A percentile compares a stretch with the other conserved stretches of the same genome.
These are phyloP conservation scores for Loxodonta africana DNA, from an alignment of 2,113 vertebrate genomes.

Conservation along the genomic window DNA sequence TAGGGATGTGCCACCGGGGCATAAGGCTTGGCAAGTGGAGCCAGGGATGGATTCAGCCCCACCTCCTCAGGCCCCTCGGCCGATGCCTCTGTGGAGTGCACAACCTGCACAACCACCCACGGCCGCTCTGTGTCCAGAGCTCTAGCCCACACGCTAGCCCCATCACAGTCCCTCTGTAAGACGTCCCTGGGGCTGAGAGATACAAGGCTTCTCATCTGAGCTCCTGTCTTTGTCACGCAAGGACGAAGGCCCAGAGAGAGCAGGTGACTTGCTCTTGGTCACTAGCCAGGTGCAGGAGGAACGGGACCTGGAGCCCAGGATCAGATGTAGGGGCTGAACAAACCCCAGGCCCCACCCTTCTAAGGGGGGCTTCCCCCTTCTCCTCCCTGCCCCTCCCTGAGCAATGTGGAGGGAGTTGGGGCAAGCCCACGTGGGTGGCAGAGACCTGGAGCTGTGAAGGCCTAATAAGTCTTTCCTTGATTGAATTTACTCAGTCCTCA, in stretches of 20 bases:
- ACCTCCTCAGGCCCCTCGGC: fast-evolving
- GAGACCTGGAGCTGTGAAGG: neutral
- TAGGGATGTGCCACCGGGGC: neutral
- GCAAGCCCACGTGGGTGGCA: neutral
- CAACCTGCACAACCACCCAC: neutral
- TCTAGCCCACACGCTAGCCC: neutral
- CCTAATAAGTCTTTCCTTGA: neutral
- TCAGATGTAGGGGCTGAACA: neutral
- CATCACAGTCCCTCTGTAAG: neutral
- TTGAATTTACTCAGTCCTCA: neutral
- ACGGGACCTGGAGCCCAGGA: neutral
- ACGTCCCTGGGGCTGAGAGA: neutral
- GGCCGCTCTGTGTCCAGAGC: neutral
- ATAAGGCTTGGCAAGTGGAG: neutral
- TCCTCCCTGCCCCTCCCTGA: neutral
- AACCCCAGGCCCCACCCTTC: neutral
- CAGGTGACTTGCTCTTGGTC: neutral
- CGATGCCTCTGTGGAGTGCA: neutral
- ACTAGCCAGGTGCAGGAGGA: neutral
- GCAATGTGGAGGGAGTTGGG: neutral
- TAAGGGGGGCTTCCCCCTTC: neutral
- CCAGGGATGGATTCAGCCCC: neutral
- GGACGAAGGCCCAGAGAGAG: neutral
- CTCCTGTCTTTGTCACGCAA: neutral
- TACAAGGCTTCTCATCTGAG: neutral